Conservation (phyloP, 2,888 invertebrate genomes). For the Mesorhabditis sp. region DNA sequence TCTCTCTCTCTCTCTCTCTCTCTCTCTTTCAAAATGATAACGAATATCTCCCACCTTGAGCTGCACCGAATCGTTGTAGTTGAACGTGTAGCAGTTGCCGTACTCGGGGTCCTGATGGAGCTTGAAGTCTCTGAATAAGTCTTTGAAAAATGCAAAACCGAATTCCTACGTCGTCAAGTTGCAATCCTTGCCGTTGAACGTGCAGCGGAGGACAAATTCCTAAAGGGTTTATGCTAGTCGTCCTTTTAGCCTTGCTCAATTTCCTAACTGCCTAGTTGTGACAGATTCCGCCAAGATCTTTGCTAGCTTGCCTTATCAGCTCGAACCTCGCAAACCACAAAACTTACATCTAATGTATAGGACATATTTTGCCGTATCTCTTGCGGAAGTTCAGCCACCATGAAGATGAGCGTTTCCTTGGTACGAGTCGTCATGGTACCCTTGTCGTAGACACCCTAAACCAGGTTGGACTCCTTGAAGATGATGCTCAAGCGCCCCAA, state of each 20-base stretch:
- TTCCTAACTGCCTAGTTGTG: no score
- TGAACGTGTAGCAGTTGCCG: conserved; percentile 58
- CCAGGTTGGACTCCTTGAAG: background rate
- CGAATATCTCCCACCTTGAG: conserved; percentile 25
- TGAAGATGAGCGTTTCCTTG: conserved; percentile 55
- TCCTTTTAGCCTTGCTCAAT: no score
- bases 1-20: no score
- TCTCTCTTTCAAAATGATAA: background rate
- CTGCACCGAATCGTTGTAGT: conserved; percentile 55
- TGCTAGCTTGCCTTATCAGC: no score
- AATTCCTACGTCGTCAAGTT: conserved; percentile 33
- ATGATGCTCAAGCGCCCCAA: no score
- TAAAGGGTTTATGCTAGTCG: no score
- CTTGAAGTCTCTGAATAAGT: conserved; percentile 52
- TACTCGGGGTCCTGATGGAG: conserved; percentile 57
- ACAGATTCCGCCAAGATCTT: no score
- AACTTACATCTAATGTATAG: conserved; percentile 35
- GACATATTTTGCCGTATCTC: conserved; percentile 44
- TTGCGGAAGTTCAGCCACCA: conserved; percentile 52
- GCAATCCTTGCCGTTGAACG: conserved; percentile 57
- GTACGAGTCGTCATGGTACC: conserved; percentile 57
- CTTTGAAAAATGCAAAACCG: background rate
- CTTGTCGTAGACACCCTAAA: conserved; percentile 50
- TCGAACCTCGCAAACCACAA: no score
- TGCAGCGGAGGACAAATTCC: conserved; percentile 56